Conservation (phyloP, 2,113 vertebrate genomes). For the Tragelaphus scriptus region DNA sequence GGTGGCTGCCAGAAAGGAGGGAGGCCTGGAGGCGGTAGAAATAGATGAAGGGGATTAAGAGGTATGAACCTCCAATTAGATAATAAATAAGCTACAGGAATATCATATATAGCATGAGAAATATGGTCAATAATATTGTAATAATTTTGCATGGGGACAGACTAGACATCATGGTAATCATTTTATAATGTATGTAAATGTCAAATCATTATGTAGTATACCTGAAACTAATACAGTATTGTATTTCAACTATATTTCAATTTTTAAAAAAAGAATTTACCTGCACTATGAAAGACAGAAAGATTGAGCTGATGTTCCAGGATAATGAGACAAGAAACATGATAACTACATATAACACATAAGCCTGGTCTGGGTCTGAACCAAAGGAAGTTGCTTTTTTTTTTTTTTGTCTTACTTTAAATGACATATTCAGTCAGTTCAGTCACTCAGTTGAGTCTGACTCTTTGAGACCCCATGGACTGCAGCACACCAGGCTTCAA, state of each 20-base stretch:
- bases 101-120: not conserved
- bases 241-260: not conserved
- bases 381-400: not conserved
- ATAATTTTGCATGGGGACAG: not conserved
- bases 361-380: not conserved
- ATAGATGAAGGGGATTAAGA: not conserved
- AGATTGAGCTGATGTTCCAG: not conserved
- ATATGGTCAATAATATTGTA: not conserved
- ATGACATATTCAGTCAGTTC: not conserved
- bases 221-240: not conserved
- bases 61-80: not conserved
- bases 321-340: not conserved
- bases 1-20: not conserved
- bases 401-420: not conserved
- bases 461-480: not conserved
- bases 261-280: not conserved
- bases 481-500: not conserved
- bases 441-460: fast-evolving
- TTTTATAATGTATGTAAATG: not conserved
- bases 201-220: not conserved
- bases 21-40: not conserved
- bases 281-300: not conserved
- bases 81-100: not conserved
- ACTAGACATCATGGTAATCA: not conserved
- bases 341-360: not conserved